Evolutionary conservation across 2,797 vertebrate species (phyloP), one percentile per base, ranked within the genome.

Genomic region (Etheostoma perlongum): DNA sequence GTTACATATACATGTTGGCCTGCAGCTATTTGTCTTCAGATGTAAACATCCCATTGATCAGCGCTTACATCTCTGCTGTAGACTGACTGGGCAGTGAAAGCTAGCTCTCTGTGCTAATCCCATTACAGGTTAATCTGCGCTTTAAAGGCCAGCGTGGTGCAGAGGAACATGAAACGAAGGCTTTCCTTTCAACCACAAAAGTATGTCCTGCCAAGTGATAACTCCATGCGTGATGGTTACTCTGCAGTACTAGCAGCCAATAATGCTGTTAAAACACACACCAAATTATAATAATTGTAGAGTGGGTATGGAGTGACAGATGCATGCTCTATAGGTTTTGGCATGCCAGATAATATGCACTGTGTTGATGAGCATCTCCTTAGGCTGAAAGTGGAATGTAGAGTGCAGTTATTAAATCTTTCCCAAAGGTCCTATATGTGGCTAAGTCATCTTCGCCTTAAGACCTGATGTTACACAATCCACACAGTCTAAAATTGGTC

Each of bases 121-220:
- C 83, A 92, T 94, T 93, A 92, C 52, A 81, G 79, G 83, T 92
- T 94, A 94, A 94, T 92, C 90, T 92, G 82, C 16, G 48, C 84
- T 93, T 91, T 93, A 85, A 91, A 93, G 92, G 93, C 92, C 90
- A 90, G 67, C 49, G 68, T 33, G 78, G 58, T 85, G 82, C 76
- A 72, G 67, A 78, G 69, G 58, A 64, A 63, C 75, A 86, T 73
- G 72, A 85, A 86, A 85, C 88, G 64, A 82, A 68, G 79, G 63
- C 74, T 85, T 78, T 82, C 57, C 72, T 67, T 81, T 76, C 62
- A 78, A 81, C 72, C 42, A 25, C 71, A 79, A 79, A 88, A 84
- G 46, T 67, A 72, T 49, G 36, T 40, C 57, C 46, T 81, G 72
- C 40, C 47, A 78, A 49, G 27, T 79, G 40, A 71, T 76, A 75